Evolutionary conservation across 2,113 vertebrate species (phyloP), one percentile per base, ranked within the genome.

Genomic region (Tympanuchus pallidicinctus): DNA sequence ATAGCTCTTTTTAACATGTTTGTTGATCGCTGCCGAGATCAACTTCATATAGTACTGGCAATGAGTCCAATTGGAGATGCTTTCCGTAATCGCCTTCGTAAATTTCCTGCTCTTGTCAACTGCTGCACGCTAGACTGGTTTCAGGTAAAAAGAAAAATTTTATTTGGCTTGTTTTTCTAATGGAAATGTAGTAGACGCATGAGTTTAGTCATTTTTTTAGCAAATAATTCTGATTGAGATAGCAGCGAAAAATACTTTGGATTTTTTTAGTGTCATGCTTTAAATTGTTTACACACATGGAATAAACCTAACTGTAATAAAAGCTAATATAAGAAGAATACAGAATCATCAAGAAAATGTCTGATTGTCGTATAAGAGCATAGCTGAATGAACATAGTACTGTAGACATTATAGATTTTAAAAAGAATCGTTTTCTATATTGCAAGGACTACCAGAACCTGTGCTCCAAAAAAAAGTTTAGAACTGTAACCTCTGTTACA

Each of bases 91-190:
- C 98, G 98, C 10, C 97, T 99, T 24, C 95, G 99, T 42, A 98
- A 98, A 85, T 99, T 99, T 90, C 99, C 99, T 1, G 98, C 99
- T 15, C 98, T 99, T 54, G 98, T 99, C 92, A 99, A 99, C 96
- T 99, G 99, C 97, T 99, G 98, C 92, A 99, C 99, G 15, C 98
- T 99, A n/a, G 98, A 99, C 92, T 99, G 99, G 99, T 99, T 99
- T 94, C 98, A 99, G 99, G 99, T 99, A 97, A 79, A 60, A 21
- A 6, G 36, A 24, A 67, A 64, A 30, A 50, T 69, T 63, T n/a
- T 27, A 3, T 15, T 47, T 21, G 22, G 22, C 25, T 63, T 57
- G 18, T 36, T 91, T 38, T 40, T 72, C 43, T 48, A 52, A 34
- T 65, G 8, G 20, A 38, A 78, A 21, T 38, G 43, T 45, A 45